phyloP scores from a whole-genome alignment of 2,113 vertebrate species.

The Calcarius ornatus region DNA sequence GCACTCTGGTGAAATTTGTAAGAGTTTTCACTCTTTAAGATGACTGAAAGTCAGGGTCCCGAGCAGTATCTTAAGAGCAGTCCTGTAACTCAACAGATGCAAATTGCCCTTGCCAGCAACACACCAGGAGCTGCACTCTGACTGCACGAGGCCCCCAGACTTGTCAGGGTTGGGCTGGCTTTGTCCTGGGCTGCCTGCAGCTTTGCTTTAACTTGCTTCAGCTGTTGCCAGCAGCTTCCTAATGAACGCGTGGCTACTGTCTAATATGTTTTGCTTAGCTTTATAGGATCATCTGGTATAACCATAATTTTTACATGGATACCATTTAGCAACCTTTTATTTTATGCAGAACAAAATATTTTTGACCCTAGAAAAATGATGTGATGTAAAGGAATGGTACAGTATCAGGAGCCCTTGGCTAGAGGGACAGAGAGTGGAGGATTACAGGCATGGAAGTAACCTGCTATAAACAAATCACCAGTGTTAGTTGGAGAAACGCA shows the following conservation, averaged over 20 bases:
- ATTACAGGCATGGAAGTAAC: neutral
- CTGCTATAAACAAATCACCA: neutral
- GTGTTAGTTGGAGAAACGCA: neutral
- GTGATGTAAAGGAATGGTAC: neutral
- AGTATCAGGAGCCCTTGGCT: neutral
- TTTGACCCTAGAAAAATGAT: neutral
- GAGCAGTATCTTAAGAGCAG: neutral
- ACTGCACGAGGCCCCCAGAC: rapidly evolving
- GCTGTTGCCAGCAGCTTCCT: neutral
- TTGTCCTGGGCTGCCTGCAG: neutral
- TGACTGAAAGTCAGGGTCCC: rapidly evolving
- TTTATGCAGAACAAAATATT: neutral
- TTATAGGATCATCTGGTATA: neutral
- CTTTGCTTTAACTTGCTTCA: neutral
- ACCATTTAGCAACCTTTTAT: neutral
- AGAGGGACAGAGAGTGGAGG: neutral
- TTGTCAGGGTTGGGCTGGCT: neutral
- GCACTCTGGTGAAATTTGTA: neutral
- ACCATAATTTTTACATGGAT: neutral
- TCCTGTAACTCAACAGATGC: neutral
- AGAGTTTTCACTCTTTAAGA: neutral
- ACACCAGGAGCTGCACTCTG: neutral
- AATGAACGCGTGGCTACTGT: neutral
- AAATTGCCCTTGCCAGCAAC: neutral
- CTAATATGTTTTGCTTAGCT: neutral